Evolutionary conservation across 1,140 invertebrate genomes (phyloP).

Genomic region (Zaprionus capensis): DNA sequence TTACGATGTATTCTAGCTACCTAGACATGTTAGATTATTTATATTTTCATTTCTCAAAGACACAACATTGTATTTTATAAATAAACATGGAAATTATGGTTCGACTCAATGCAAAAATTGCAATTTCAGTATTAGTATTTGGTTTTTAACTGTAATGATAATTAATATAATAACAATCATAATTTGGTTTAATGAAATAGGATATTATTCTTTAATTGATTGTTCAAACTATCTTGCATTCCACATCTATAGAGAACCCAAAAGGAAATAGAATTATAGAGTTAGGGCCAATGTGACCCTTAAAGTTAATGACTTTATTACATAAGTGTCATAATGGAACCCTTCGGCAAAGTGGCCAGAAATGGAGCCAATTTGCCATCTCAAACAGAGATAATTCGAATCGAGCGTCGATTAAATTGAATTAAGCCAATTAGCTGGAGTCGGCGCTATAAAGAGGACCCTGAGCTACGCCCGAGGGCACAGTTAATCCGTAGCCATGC

Average conservation of each 20-base stretch:
- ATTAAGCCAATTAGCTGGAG: constrained; percentile 53
- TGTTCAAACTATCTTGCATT: neutral
- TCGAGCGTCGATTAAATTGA: constrained; percentile 50
- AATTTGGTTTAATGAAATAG: too few species aligned
- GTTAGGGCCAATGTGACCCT: constrained; percentile 11
- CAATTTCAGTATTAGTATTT: too few species aligned
- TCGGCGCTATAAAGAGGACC: constrained; percentile 44
- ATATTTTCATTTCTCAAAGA: neutral
- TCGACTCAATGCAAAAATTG: too few species aligned
- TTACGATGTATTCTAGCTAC: neutral
- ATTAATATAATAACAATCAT: too few species aligned
- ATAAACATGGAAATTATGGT: too few species aligned
- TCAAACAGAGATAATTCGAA: constrained; percentile 47
- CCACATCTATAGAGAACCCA: neutral
- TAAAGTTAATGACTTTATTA: constrained; percentile 25
- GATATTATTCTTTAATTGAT: neutral
- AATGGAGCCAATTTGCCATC: constrained; percentile 27
- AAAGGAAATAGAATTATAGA: neutral
- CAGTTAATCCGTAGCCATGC: constrained; percentile 33
- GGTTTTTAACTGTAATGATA: too few species aligned
- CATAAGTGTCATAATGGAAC: constrained; percentile 4
- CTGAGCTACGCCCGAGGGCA: neutral
- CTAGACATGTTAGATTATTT: neutral
- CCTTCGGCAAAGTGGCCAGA: neutral
- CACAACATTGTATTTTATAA: too few species aligned